Percentiles rank a stretch among this genome's conserved stretches.
Conservation (phyloP, 2,797 vertebrate species). For the Sebastes hubbsi region DNA sequence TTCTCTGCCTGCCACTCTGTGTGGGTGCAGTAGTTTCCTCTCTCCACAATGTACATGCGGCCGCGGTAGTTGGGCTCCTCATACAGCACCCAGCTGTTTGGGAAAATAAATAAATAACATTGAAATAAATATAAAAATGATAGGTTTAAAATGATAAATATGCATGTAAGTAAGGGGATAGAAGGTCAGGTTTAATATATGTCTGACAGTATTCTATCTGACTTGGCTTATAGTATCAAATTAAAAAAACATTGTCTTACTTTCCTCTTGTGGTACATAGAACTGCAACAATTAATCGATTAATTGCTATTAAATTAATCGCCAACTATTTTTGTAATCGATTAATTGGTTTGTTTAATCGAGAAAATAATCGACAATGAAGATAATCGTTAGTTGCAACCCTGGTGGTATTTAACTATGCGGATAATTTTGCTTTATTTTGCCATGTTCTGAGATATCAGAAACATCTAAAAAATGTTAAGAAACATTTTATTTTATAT, state of each 20-base stretch:
- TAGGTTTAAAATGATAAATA: neutral
- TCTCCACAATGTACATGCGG: slow-evolving; percentile 92
- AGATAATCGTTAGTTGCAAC: neutral
- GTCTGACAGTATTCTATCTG: neutral
- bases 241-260: neutral
- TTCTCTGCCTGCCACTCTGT: slow-evolving; percentile 89
- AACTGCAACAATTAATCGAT: neutral
- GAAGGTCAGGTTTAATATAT: neutral
- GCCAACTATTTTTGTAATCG: too few species aligned
- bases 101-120: neutral
- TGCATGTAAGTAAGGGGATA: neutral
- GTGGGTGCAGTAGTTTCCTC: slow-evolving; percentile 86
- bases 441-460: neutral
- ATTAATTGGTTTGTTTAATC: too few species aligned
- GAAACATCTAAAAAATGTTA: too few species aligned
- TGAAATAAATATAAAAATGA: neutral
- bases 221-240: neutral
- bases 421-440: too few species aligned
- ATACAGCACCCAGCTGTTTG: slow-evolving; percentile 90
- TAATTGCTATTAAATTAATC: too few species aligned
- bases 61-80: slow-evolving; percentile 95
- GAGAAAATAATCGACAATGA: too few species aligned
- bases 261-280: neutral
- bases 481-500: neutral
- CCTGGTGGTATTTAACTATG: too few species aligned